Percentiles rank a stretch among this genome's conserved stretches.
These are phyloP conservation scores for Beroe ovata DNA, from an alignment of 37 sponge, comb jelly and placozoan species.

Conservation along the genomic window DNA sequence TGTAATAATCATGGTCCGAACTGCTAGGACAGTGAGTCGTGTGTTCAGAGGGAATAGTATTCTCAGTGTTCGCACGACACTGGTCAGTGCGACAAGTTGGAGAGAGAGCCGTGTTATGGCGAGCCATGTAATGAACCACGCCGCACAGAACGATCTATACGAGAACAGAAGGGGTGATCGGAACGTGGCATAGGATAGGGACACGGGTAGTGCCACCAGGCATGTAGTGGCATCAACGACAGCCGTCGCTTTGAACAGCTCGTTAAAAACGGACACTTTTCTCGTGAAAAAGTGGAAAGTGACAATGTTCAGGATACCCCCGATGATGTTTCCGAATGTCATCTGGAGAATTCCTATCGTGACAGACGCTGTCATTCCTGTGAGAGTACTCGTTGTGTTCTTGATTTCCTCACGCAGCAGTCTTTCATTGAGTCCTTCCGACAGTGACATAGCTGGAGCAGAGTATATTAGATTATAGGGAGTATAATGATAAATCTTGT, in stretches of 20 bases:
- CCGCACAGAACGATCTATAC: neutral
- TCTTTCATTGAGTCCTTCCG: no score
- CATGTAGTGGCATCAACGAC: neutral
- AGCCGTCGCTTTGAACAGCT: neutral
- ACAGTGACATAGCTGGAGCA: no score
- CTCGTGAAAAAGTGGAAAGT: neutral
- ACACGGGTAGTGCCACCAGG: neutral
- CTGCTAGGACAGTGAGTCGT: neutral
- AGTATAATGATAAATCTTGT: no score
- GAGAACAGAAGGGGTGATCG: neutral
- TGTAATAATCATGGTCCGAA: no score
- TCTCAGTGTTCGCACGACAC: neutral
- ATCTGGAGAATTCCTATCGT: neutral
- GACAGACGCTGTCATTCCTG: neutral
- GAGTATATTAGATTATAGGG: no score
- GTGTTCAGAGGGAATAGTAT: neutral
- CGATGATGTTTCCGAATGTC: neutral
- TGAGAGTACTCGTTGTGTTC: no score
- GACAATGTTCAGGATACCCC: neutral
- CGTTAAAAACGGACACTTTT: neutral
- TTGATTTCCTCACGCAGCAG: no score
- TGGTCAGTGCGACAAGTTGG: neutral
- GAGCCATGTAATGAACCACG: neutral
- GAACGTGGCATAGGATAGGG: neutral
- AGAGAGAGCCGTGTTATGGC: neutral